Conservation (phyloP, 2,888 invertebrate species). For the Aromia moschata region DNA sequence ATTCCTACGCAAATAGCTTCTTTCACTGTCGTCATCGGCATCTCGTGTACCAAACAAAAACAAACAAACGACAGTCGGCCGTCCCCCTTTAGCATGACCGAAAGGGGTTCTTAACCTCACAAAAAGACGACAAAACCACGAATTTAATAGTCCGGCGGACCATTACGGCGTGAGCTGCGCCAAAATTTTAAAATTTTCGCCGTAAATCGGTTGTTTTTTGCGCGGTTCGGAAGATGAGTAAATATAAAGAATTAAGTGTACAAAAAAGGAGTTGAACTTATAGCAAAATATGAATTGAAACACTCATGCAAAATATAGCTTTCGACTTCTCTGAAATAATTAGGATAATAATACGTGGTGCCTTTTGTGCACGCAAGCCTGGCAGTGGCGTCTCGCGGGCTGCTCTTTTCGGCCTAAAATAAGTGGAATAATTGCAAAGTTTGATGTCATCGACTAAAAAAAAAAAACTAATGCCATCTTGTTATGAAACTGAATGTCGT, state of each 20-base stretch:
- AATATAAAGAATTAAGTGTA: conserved; percentile 16
- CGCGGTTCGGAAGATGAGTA: conserved; percentile 8
- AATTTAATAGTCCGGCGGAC: conserved; percentile 1
- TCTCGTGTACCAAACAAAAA: too few relatives aligned
- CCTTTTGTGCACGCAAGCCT: conserved; percentile 35
- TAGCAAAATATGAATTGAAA: conserved; percentile 28
- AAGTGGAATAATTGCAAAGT: too few relatives aligned
- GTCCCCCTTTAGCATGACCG: not conserved
- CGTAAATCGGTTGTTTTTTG: conserved; percentile 17
- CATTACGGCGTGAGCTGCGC: conserved; percentile 3
- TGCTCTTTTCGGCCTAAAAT: not conserved
- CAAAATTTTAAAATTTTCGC: conserved; percentile 4
- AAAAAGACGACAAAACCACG: not conserved
- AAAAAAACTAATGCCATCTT: too few relatives aligned
- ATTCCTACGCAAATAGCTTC: too few relatives aligned
- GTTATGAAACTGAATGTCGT: too few relatives aligned
- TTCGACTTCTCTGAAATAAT: conserved; percentile 45
- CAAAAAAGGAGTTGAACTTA: conserved; percentile 21
- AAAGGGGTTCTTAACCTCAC: not conserved
- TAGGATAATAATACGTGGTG: conserved; percentile 44
- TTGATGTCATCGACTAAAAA: too few relatives aligned
- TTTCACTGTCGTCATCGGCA: too few relatives aligned
- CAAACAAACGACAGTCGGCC: not conserved
- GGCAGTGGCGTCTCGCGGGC: conserved; percentile 15
- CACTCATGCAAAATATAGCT: conserved; percentile 34